phyloP scores from a whole-genome alignment of 2,797 vertebrate species.

The Propithecus deckenii region DNA sequence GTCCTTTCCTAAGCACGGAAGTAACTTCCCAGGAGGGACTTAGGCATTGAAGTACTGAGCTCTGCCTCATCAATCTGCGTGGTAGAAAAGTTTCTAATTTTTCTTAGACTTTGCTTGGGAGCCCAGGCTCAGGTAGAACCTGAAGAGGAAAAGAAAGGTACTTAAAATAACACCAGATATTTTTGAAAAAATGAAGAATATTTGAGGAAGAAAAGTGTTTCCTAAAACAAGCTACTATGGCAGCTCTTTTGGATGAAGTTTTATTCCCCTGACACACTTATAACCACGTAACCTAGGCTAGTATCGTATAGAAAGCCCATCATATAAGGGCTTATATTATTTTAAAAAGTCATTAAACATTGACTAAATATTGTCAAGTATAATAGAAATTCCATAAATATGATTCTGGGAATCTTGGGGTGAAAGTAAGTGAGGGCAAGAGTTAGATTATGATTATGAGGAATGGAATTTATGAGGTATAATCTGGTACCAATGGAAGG shows the following conservation, averaged over 20 bases:
- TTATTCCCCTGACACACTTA: background rate
- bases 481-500: background rate
- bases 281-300: background rate
- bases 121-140: background rate
- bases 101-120: conserved; percentile 51
- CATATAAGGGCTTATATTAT: background rate
- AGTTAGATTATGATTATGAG: background rate
- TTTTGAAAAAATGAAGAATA: background rate
- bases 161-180: background rate
- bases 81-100: conserved; percentile 42
- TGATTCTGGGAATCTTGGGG: background rate
- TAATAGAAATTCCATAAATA: background rate
- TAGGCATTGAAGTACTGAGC: background rate
- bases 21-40: conserved; percentile 30
- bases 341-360: conserved; percentile 29
- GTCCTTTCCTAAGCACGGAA: background rate
- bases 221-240: background rate
- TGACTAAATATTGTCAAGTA: background rate
- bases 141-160: background rate
- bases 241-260: background rate
- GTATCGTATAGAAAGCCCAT: background rate
- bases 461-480: background rate
- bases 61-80: conserved; percentile 42
- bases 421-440: background rate
- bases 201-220: background rate